Conservation (phyloP, 1,140 invertebrate species). For the Bicyclus anynana region DNA sequence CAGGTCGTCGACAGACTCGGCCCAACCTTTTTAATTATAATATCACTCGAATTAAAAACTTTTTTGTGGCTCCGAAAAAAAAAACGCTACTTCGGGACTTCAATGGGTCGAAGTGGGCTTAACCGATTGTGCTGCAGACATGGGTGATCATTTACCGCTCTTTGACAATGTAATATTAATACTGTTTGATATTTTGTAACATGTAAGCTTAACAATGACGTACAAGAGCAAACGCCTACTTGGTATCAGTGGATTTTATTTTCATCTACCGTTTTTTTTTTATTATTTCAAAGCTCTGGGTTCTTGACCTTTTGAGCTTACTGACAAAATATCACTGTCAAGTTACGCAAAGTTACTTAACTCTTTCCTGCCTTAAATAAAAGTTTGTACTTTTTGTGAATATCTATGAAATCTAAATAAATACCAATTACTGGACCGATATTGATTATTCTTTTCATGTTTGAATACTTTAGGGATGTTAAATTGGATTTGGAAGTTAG, state of each 20-base stretch:
- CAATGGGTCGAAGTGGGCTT: conserved; percentile 20
- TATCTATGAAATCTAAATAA: no score
- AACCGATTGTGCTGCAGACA: conserved; percentile 22
- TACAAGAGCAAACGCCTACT: not conserved
- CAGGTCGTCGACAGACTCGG: conserved; percentile 50
- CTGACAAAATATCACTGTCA: no score
- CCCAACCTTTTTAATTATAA: conserved; percentile 72
- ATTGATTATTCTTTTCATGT: no score
- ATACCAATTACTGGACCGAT: no score
- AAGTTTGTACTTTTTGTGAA: no score
- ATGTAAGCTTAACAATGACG: conserved; percentile 6
- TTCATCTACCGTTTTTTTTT: no score
- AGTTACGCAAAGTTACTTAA: no score
- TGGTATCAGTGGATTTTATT: not conserved
- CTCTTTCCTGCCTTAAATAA: no score
- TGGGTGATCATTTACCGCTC: conserved; percentile 19
- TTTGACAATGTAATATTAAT: conserved; percentile 12
- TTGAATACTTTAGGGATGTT: no score
- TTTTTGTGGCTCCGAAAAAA: conserved; percentile 59
- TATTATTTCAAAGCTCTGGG: no score
- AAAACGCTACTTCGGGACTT: conserved; percentile 47
- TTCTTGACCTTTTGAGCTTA: no score
- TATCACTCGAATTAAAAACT: conserved; percentile 71
- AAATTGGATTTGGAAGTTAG: no score
- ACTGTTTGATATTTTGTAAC: not conserved